Evolutionary conservation across 2,797 vertebrate genomes (phyloP).

Genomic region (Antrozous pallidus): DNA sequence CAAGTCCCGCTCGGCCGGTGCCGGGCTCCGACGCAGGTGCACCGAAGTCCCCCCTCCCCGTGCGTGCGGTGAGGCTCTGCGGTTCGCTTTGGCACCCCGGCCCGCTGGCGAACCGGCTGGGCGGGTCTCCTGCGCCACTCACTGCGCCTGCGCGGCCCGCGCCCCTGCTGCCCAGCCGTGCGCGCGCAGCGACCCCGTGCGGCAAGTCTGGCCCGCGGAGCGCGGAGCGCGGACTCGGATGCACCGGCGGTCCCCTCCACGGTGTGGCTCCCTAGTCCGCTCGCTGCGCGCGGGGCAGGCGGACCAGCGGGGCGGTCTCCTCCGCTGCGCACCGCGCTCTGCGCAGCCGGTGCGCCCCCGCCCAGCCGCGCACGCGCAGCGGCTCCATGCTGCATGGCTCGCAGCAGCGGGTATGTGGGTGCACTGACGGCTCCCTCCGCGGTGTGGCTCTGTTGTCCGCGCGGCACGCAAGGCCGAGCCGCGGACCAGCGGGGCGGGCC

Average conservation of each 20-base stretch:
- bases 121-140: background rate
- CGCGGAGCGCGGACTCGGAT: too few relatives aligned
- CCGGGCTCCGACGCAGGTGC: background rate
- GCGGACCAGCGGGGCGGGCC: background rate
- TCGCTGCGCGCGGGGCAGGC: too few relatives aligned
- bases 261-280: background rate
- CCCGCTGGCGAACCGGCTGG: background rate
- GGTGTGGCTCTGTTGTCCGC: too few relatives aligned
- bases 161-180: too few relatives aligned
- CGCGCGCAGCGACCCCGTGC: background rate
- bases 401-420: too few relatives aligned
- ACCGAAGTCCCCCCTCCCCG: too few relatives aligned
- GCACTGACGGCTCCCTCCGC: too few relatives aligned
- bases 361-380: too few relatives aligned
- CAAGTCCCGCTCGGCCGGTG: background rate
- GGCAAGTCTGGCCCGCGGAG: background rate
- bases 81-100: background rate
- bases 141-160: background rate
- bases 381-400: rapidly evolving
- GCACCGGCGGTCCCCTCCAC: background rate
- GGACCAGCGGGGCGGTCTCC: background rate
- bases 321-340: too few relatives aligned
- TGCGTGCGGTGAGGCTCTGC: background rate
- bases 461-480: too few relatives aligned
- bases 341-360: too few relatives aligned